These are phyloP conservation scores for Apis florea DNA, from an alignment of 1,140 invertebrate genomes.

Conservation along the genomic window DNA sequence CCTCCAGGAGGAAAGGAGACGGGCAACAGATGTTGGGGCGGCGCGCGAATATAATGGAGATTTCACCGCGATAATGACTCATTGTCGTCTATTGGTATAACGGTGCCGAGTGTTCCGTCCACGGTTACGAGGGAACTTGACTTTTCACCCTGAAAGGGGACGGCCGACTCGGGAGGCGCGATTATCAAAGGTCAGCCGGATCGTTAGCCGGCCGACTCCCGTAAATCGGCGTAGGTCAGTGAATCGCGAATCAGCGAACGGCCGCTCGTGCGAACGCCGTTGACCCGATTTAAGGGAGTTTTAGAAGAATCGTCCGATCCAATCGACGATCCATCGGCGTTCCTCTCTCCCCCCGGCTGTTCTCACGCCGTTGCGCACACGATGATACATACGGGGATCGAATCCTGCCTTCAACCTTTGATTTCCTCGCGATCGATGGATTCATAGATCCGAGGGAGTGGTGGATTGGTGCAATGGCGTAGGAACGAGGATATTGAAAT, in stretches of 20 bases:
- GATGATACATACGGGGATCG: no score
- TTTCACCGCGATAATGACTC: conserved; percentile 44
- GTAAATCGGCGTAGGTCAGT: conserved; percentile 57
- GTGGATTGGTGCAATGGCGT: no score
- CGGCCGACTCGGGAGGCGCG: conserved; percentile 24
- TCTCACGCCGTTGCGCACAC: conserved; percentile 45
- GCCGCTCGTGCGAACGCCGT: conserved; percentile 46
- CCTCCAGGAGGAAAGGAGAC: not conserved
- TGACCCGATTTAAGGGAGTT: conserved; percentile 55
- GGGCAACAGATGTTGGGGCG: conserved; percentile 4
- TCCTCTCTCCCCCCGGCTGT: not conserved
- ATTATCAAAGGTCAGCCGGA: conserved; percentile 51
- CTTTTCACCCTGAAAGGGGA: conserved; percentile 40
- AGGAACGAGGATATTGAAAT: no score
- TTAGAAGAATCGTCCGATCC: not conserved
- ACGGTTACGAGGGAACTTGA: conserved; percentile 14
- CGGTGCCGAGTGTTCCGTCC: conserved; percentile 26
- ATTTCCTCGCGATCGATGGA: no score
- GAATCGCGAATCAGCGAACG: conserved; percentile 47
- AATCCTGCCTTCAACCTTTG: no score
- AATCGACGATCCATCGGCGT: not conserved
- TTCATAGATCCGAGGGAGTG: no score
- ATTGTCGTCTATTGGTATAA: conserved; percentile 48
- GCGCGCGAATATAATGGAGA: conserved; percentile 27
- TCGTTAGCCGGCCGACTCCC: conserved; percentile 45